phyloP scores from a whole-genome alignment of 2,888 invertebrate genomes.

The Pseudeuparius sepicola region DNA sequence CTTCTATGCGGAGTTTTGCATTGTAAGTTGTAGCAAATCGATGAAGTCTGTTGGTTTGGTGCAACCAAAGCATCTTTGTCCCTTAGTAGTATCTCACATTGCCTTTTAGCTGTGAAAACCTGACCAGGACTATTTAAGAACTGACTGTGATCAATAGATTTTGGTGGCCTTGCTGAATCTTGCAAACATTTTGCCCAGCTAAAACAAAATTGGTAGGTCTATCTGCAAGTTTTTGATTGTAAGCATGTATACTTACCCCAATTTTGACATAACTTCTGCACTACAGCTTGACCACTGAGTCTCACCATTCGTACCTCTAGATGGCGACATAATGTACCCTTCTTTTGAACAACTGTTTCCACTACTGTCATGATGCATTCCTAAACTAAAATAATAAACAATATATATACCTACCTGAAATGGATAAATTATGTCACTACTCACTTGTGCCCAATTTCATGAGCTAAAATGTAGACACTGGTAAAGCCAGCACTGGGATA shows the following conservation, averaged over 20 bases:
- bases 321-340: constrained; percentile 75
- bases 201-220: constrained; percentile 17
- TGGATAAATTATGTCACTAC: constrained; percentile 26
- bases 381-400: constrained; percentile 55
- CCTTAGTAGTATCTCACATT: constrained; percentile 61
- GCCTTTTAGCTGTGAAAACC: constrained; percentile 61
- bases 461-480: constrained; percentile 71
- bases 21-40: constrained; percentile 56
- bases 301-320: constrained; percentile 66
- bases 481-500: constrained; percentile 79
- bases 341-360: constrained; percentile 64
- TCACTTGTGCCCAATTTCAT: constrained; percentile 79
- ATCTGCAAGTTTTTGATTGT: not conserved
- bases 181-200: constrained; percentile 57
- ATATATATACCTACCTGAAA: constrained; percentile 7
- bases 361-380: constrained; percentile 71
- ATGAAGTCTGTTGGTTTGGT: constrained; percentile 36
- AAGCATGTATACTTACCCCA: constrained; percentile 42
- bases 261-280: constrained; percentile 50
- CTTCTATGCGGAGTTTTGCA: constrained; percentile 63
- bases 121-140: constrained; percentile 58
- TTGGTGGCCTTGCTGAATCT: constrained; percentile 45
- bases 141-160: constrained; percentile 50
- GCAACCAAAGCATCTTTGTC: constrained; percentile 55
- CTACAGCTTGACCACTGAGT: constrained; percentile 71